Percentiles rank a stretch among this genome's conserved stretches.
Conservation (phyloP, 2,888 invertebrate genomes). For the Capitulum mitella region DNA sequence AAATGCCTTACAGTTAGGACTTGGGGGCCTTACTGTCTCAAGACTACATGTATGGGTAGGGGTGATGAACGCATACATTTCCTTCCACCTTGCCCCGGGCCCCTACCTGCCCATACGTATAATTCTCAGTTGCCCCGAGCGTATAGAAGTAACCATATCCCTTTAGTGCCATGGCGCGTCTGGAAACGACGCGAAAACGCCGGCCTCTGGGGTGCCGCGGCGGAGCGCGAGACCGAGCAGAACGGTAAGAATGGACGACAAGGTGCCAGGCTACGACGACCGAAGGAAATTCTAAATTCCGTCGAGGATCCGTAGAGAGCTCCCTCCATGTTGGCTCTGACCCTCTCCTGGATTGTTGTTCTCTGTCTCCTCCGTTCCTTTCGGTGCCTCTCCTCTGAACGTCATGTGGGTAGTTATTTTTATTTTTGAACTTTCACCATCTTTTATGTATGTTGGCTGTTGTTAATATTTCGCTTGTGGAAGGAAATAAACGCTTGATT, state of each 20-base stretch:
- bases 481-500: constrained; percentile 25
- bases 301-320: background rate
- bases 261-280: too few relatives aligned
- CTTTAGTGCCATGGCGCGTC: background rate
- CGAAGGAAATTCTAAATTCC: background rate
- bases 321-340: background rate
- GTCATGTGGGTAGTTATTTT: background rate
- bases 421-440: background rate
- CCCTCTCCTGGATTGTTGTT: background rate
- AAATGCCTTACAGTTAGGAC: constrained; percentile 20
- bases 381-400: background rate
- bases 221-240: too few relatives aligned
- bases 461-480: constrained; percentile 26
- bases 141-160: background rate
- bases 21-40: constrained; percentile 17
- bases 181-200: background rate
- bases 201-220: too few relatives aligned
- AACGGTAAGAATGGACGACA: too few relatives aligned
- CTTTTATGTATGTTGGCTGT: constrained; percentile 10
- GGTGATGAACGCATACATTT: constrained; percentile 8
- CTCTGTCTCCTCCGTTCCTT: background rate
- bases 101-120: background rate
- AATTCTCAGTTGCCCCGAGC: background rate
- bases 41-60: constrained; percentile 14
- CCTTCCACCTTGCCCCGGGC: constrained; percentile 14